Evolutionary conservation across 2,888 invertebrate genomes (phyloP).

Genomic region (Priocnemis perturbator): DNA sequence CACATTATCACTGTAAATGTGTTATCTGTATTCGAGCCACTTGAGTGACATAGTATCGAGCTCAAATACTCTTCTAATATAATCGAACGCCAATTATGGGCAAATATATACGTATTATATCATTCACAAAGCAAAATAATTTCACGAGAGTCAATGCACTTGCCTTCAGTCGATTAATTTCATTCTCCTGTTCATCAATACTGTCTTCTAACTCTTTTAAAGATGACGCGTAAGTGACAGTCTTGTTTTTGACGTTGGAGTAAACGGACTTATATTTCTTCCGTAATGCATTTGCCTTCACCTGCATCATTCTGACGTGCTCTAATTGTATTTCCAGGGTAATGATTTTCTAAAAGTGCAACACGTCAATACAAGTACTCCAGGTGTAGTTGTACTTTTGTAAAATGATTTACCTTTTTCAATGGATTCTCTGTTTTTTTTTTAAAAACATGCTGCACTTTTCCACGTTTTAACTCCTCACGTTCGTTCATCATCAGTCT

Average conservation of each 20-base stretch:
- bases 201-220: conserved; percentile 83
- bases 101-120: not conserved
- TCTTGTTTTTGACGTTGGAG: conserved; percentile 71
- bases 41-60: not conserved
- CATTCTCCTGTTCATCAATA: conserved; percentile 82
- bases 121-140: not conserved
- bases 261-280: conserved; percentile 86
- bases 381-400: too few relatives aligned
- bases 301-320: conserved; percentile 87
- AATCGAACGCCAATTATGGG: too few relatives aligned
- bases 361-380: not conserved
- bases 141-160: not conserved
- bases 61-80: too few relatives aligned
- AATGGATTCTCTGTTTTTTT: conserved; percentile 77
- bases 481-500: conserved; percentile 66
- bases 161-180: conserved; percentile 86
- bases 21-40: not conserved
- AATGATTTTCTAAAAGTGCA: conserved; percentile 72
- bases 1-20: conserved; percentile 12
- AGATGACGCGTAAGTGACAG: conserved; percentile 74
- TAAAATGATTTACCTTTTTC: conserved; percentile 78
- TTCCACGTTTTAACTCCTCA: conserved; percentile 65
- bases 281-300: conserved; percentile 87
- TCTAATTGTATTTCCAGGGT: conserved; percentile 89
- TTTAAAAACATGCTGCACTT: conserved; percentile 63